phyloP scores from a whole-genome alignment of 2,797 vertebrate genomes.

The Xenops minutus region DNA sequence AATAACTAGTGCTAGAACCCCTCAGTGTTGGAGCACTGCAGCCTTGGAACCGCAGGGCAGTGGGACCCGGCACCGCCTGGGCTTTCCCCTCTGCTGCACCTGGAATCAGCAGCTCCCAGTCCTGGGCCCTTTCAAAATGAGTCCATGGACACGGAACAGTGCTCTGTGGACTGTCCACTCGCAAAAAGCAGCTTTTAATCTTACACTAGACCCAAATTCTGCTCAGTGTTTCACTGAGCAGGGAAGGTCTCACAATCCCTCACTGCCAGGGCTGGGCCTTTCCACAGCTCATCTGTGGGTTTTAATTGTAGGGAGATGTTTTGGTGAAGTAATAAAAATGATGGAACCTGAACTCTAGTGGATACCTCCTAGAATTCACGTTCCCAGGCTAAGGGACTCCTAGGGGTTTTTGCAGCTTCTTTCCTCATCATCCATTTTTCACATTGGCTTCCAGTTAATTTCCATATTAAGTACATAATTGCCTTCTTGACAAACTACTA shows the following conservation, averaged over 20 bases:
- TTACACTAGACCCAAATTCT: background rate
- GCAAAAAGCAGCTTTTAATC: background rate
- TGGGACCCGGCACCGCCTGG: background rate
- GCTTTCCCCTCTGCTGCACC: background rate
- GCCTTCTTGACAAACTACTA: background rate
- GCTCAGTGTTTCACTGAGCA: background rate
- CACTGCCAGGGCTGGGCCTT: background rate
- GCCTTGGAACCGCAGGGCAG: background rate
- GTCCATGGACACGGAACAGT: background rate
- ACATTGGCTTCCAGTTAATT: background rate
- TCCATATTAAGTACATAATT: background rate
- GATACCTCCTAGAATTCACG: background rate
- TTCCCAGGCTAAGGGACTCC: background rate
- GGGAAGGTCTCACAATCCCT: rapidly evolving
- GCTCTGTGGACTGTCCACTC: background rate
- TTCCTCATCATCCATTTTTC: background rate
- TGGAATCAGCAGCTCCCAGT: background rate
- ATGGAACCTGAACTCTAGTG: background rate
- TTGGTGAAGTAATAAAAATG: background rate
- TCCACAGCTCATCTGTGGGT: background rate
- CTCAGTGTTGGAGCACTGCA: background rate
- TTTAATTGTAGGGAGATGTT: background rate
- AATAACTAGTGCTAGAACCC: background rate
- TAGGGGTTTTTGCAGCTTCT: background rate
- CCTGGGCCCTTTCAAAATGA: background rate